Base-by-base conservation (phyloP, 2,113 vertebrate genomes). In the Xiphorhynchus elegans region DNA sequence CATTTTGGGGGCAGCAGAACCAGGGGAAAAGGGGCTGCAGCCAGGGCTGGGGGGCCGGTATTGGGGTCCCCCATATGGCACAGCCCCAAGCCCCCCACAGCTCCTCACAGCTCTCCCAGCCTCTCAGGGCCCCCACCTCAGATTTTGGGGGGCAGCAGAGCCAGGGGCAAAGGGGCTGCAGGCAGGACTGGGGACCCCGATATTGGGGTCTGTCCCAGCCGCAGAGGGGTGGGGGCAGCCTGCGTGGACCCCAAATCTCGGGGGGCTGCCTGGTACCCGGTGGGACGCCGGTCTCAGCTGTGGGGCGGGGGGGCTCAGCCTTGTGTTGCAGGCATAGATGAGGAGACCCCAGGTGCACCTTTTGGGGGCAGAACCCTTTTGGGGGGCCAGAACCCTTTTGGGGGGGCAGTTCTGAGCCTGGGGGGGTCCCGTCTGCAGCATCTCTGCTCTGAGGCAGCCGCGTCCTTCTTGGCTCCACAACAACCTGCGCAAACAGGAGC, bases 401-500 rank as follows among this genome's bases (percentile, higher is more conserved):
- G 9, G 11, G 37, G 29, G 8, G 7, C 4, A 44, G 28, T 53
- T 63, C n/a, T 50, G 60, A 42, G 53, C 62, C 58, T 20, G 33
- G 53, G 11, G 69, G 69, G 68, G 50, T 87, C 76, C 63, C 24
- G 2, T 18, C 20, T 35, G 88, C 84, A 35, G n/a, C 31, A 1
- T 40, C 58, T 50, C 35, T 25, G 44, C 74, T 66, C 63, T 19
- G 70, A 81, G 59, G 42, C 81, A 31, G 69, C 87, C 53, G n/a
- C 74, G n/a, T 21, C 89, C 47, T 75, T 33, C 64, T 55, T 25
- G 83, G 89, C 77, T 91, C 64, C 26, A 5, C 83, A 70, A 67
- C 69, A 68, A 94, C 77, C 94, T 85, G 62, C 28, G 11, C 88
- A 53, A 95, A 81, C 89, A 91, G 91, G 44, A 87, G 91, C 87